Conservation (phyloP, 1,140 invertebrate species). For the Papilio dardanus region DNA sequence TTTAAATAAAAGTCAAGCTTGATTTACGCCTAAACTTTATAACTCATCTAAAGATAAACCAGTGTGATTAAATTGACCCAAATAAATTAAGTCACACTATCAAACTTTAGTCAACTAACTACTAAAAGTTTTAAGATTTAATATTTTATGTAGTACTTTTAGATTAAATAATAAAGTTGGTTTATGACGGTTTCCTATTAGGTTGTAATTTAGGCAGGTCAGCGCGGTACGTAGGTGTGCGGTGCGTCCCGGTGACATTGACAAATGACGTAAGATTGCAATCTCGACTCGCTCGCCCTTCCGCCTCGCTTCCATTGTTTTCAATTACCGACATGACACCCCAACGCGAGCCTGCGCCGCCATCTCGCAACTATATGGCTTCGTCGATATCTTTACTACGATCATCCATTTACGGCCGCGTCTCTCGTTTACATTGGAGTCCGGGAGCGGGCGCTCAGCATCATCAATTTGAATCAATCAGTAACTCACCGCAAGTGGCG, state of each 20-base stretch:
- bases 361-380: slow-evolving; percentile 75
- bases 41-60: slow-evolving; percentile 9
- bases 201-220: slow-evolving; percentile 70
- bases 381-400: slow-evolving; percentile 71
- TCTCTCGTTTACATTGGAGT: slow-evolving; percentile 63
- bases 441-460: slow-evolving; percentile 43
- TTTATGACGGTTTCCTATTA: not conserved
- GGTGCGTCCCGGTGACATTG: slow-evolving; percentile 70
- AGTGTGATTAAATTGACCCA: not conserved
- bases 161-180: not conserved
- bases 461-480: slow-evolving; percentile 64
- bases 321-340: slow-evolving; percentile 80
- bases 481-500: slow-evolving; percentile 57
- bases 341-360: slow-evolving; percentile 61
- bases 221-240: slow-evolving; percentile 61
- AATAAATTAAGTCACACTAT: slow-evolving; percentile 6
- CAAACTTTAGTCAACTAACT: slow-evolving; percentile 6
- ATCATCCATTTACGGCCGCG: slow-evolving; percentile 71
- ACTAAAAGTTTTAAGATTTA: not conserved
- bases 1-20: slow-evolving; percentile 20
- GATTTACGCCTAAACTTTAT: slow-evolving; percentile 21
- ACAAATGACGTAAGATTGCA: slow-evolving; percentile 80
- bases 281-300: slow-evolving; percentile 70
- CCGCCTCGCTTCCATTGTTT: slow-evolving; percentile 78
- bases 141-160: not conserved